phyloP scores from a whole-genome alignment of 2,888 invertebrate genomes.

The Polyommatus icarus region DNA sequence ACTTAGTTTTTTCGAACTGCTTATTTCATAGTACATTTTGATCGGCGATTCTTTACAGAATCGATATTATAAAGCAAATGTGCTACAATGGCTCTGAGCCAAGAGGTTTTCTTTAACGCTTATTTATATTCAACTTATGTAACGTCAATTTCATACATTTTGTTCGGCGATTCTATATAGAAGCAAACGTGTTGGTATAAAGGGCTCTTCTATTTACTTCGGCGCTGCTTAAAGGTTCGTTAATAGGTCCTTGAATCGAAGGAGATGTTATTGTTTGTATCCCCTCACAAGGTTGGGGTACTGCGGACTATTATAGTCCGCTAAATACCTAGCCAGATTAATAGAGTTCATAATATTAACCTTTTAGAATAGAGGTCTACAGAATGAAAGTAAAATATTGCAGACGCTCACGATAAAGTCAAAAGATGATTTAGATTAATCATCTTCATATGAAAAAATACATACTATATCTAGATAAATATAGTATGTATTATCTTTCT shows the following conservation, averaged over 20 bases:
- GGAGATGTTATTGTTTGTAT: conserved; percentile 4
- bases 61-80: no score
- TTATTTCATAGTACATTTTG: no score
- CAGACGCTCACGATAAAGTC: background rate
- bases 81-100: no score
- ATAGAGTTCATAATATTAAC: background rate
- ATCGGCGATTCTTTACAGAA: no score
- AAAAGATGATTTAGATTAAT: background rate
- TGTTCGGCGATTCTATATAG: no score
- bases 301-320: background rate
- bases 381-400: background rate
- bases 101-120: no score
- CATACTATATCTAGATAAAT: background rate
- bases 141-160: no score
- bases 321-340: background rate
- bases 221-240: conserved; percentile 13
- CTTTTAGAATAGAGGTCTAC: background rate
- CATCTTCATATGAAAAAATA: no score
- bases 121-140: no score
- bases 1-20: no score
- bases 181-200: no score
- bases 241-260: background rate
- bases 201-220: background rate
- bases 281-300: background rate
- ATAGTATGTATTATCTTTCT: background rate